Percentiles rank a stretch among this genome's conserved stretches.
Conservation (phyloP, 2,888 invertebrate genomes). For the Linnaemya vulpina region DNA sequence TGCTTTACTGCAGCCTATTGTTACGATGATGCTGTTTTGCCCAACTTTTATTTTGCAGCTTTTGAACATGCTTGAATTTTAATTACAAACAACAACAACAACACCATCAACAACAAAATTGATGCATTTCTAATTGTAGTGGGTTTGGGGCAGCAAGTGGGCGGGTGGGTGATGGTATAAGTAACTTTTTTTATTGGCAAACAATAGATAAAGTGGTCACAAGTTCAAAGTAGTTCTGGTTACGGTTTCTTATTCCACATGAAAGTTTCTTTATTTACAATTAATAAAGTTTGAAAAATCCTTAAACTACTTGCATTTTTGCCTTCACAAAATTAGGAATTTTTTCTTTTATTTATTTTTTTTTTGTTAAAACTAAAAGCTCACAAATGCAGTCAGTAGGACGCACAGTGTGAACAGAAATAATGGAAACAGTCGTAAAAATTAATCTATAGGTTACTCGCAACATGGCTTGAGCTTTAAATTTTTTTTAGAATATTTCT, state of each 20-base stretch:
- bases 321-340: too few relatives aligned
- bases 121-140: slow-evolving; percentile 50
- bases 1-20: slow-evolving; percentile 44
- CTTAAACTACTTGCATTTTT: slow-evolving; percentile 3
- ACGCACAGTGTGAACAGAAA: neutral
- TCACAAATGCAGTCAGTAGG: neutral
- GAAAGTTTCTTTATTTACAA: slow-evolving; percentile 8
- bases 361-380: neutral
- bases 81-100: slow-evolving; percentile 47
- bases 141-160: too few relatives aligned
- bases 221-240: slow-evolving; percentile 40
- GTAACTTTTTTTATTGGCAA: neutral
- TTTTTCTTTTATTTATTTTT: too few relatives aligned
- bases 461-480: too few relatives aligned
- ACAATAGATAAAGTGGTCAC: slow-evolving; percentile 44
- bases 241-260: neutral
- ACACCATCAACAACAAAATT: slow-evolving; percentile 23
- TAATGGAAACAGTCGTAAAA: too few relatives aligned
- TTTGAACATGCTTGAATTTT: slow-evolving; percentile 48
- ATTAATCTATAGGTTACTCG: too few relatives aligned
- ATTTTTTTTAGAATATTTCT: too few relatives aligned
- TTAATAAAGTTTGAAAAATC: slow-evolving; percentile 1
- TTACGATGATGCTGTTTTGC: slow-evolving; percentile 49
- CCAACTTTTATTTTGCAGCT: slow-evolving; percentile 44
- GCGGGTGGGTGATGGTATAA: neutral